These are phyloP conservation scores for Drosophila biarmipes DNA, from an alignment of 1,140 invertebrate genomes.

Conservation along the genomic window DNA sequence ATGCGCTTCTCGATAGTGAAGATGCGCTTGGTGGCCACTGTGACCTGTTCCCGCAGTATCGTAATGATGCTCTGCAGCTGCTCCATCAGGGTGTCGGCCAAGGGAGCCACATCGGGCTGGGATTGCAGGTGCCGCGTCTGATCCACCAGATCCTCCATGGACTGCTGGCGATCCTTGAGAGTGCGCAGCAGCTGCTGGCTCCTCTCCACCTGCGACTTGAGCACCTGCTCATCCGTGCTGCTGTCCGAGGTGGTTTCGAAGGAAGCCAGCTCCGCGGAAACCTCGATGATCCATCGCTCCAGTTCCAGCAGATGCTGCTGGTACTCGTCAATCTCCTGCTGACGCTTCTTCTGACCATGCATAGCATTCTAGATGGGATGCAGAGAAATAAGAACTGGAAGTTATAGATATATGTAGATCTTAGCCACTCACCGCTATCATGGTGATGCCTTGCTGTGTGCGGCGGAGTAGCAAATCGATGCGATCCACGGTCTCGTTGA, in stretches of 20 bases:
- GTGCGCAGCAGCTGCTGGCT: conserved; percentile 75
- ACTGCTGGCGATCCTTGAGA: conserved; percentile 77
- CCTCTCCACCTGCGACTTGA: conserved; percentile 72
- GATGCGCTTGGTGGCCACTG: conserved; percentile 76
- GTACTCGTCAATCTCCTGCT: conserved; percentile 87
- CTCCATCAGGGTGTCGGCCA: conserved; percentile 74
- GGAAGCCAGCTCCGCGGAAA: conserved; percentile 65
- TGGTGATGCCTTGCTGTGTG: conserved; percentile 80
- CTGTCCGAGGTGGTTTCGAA: conserved; percentile 71
- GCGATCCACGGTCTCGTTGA: conserved; percentile 77
- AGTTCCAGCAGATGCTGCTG: conserved; percentile 87
- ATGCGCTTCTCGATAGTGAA: conserved; percentile 81
- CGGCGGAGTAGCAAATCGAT: conserved; percentile 76
- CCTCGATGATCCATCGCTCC: conserved; percentile 87
- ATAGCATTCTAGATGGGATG: conserved; percentile 85
- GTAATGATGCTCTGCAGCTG: conserved; percentile 76
- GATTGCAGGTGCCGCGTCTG: conserved; percentile 72
- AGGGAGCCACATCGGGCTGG: conserved; percentile 77
- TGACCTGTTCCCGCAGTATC: conserved; percentile 75
- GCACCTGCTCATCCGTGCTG: conserved; percentile 67
- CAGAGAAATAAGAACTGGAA: not conserved
- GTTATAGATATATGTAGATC: not conserved
- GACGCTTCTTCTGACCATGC: conserved; percentile 85
- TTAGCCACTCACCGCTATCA: conserved; percentile 73
- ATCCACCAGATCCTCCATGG: conserved; percentile 73